Evolutionary conservation across 2,888 invertebrate species (phyloP), one percentile per base, ranked within the genome.

Genomic region (Glyphotaelius pellucidus): DNA sequence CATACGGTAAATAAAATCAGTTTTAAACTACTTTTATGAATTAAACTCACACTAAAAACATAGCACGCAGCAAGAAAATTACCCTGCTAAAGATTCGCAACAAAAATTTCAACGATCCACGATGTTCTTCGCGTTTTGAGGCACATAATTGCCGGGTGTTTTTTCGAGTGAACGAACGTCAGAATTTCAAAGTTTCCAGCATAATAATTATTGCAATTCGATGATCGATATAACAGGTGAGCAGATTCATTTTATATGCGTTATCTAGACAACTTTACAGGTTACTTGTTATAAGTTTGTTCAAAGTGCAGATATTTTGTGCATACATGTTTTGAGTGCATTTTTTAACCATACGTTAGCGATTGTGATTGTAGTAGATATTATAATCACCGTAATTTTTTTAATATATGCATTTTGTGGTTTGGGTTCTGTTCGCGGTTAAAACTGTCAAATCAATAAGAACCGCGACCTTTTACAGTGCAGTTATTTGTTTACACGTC

Each of bases 161-260:
- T 86, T 86, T 38, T 35, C 38, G 35, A 86, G 86, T 86, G 86
- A 86, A 15, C 42, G 38, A 14, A 86, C 42, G 86, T 47, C 86
- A 86, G 30, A 86, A 42, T 86, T 42, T 86, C 42, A 86, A 86
- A 86, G 86, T 86, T 86, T 86, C 86, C 86, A n/a, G 86, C 32
- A 25, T 11, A 30, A n/a, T 30, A 35, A 86, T 42, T 42, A 86
- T 42, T 42, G 86, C 38, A 38, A n/a, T n/a, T 42, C n/a, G 42
- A 86, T 42, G 38, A 86, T 42, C 86, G n/a, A 30, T 86, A 42
- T 38, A 38, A 12, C 86, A 86, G 86, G 86, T 86, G 86, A 86
- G 86, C 35, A n/a, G 42, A 25, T 67, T 67, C 67, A 67, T 67
- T 67, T 67, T 25, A 25, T 67, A 67, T 67, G 7, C 25, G 25